Conservation (phyloP, 2,113 vertebrate genomes). For the Sinocyclocheilus anshuiensis region DNA sequence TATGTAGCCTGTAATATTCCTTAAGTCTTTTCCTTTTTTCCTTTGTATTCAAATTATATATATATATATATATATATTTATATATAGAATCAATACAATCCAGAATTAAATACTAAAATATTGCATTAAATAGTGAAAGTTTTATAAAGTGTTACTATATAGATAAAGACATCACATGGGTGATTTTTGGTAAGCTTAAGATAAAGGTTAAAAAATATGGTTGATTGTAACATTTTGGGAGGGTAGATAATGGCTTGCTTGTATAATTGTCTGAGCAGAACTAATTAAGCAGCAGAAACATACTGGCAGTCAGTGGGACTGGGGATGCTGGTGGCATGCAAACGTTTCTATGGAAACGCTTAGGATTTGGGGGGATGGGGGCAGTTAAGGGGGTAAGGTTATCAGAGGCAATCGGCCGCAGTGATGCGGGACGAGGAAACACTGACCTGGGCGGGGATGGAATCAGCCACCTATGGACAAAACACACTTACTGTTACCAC, state of each 20-base stretch:
- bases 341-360: conserved; percentile 54
- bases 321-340: conserved; percentile 67
- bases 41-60: no score
- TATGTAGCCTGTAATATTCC: background rate
- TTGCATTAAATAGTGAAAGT: no score
- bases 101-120: no score
- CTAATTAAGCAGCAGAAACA: conserved; percentile 48
- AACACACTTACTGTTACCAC: conserved; percentile 72
- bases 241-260: background rate
- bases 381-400: background rate
- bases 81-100: no score
- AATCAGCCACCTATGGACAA: conserved; percentile 77
- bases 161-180: background rate
- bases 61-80: no score
- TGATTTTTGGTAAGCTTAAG: background rate
- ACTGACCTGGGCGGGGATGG: conserved; percentile 81
- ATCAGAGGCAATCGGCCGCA: background rate
- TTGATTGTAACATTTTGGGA: background rate
- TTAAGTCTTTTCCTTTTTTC: no score
- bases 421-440: conserved; percentile 45
- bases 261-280: background rate
- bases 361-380: background rate
- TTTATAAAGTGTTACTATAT: no score
- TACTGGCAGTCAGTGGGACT: conserved; percentile 58
- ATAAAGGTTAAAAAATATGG: background rate